Conservation (phyloP, 2,888 invertebrate species). For the Stenolophus ochropezus region DNA sequence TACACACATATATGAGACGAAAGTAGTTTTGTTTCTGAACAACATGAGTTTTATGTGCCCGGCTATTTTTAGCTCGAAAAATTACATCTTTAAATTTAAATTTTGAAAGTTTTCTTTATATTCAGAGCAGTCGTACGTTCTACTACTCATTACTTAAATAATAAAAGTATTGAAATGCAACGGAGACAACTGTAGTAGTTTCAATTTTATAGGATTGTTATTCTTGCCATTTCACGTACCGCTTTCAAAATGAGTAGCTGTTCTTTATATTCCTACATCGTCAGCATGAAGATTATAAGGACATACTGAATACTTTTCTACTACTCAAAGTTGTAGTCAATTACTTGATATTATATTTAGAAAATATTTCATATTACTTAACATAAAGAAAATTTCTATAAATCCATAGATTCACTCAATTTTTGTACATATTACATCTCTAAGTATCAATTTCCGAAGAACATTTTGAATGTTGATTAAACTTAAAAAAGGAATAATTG, state of each 20-base stretch:
- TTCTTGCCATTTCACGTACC: not conserved
- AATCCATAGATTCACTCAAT: no score
- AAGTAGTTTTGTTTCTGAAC: slow-evolving; percentile 50
- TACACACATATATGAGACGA: slow-evolving; percentile 50
- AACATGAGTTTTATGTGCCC: slow-evolving; percentile 39
- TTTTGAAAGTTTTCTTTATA: slow-evolving; percentile 31
- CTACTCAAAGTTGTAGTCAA: no score
- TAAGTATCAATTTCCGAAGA: no score
- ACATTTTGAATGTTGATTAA: no score
- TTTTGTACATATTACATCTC: no score
- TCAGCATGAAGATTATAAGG: no score
- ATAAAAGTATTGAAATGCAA: slow-evolving; percentile 28
- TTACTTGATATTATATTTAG: no score
- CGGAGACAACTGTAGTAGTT: not conserved
- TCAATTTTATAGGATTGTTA: not conserved
- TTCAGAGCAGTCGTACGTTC: not conserved
- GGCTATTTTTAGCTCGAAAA: slow-evolving; percentile 24
- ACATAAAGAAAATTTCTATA: no score
- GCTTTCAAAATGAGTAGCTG: not conserved
- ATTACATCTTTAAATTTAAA: slow-evolving; percentile 36
- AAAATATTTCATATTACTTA: no score
- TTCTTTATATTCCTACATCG: not conserved
- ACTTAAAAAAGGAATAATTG: no score
- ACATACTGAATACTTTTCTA: no score
- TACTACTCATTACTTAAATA: slow-evolving; percentile 25